Conservation (phyloP, 2,888 invertebrate species). For the Fragum sueziense region DNA sequence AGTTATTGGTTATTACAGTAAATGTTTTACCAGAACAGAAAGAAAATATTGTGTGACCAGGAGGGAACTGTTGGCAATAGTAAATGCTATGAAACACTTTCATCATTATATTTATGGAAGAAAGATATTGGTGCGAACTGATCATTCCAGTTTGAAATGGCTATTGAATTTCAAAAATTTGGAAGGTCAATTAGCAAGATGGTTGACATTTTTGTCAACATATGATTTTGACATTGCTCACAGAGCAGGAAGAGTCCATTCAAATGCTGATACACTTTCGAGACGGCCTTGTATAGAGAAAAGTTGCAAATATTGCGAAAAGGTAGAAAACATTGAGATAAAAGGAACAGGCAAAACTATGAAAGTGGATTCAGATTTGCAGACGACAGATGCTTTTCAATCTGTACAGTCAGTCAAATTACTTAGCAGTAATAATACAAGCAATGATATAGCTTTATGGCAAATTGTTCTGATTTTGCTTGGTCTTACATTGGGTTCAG, state of each 20-base stretch:
- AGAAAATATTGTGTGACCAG: conserved; percentile 40
- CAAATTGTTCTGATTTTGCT: too few species aligned
- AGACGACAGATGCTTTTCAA: background rate
- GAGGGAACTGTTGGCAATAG: conserved; percentile 31
- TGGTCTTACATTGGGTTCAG: too few species aligned
- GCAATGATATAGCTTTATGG: too few species aligned
- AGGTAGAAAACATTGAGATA: too few species aligned
- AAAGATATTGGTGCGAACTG: conserved; percentile 30
- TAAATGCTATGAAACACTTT: conserved; percentile 31
- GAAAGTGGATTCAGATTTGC: background rate
- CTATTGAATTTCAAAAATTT: conserved; percentile 46
- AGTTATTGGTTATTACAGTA: conserved; percentile 36
- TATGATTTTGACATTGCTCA: conserved; percentile 43
- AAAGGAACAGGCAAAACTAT: background rate
- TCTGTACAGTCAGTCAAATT: background rate
- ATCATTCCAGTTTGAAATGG: conserved; percentile 42
- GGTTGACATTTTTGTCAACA: conserved; percentile 32
- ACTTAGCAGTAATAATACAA: too few species aligned
- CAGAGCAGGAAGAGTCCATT: conserved; percentile 42
- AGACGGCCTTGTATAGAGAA: conserved; percentile 37
- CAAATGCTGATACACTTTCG: conserved; percentile 48
- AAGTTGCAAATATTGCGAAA: conserved; percentile 26
- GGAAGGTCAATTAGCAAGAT: conserved; percentile 47
- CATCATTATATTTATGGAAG: conserved; percentile 38
- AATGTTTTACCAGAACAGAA: conserved; percentile 32